These are phyloP conservation scores for Sardinella longiceps DNA, from an alignment of 2,797 vertebrate species.

Conservation along the genomic window DNA sequence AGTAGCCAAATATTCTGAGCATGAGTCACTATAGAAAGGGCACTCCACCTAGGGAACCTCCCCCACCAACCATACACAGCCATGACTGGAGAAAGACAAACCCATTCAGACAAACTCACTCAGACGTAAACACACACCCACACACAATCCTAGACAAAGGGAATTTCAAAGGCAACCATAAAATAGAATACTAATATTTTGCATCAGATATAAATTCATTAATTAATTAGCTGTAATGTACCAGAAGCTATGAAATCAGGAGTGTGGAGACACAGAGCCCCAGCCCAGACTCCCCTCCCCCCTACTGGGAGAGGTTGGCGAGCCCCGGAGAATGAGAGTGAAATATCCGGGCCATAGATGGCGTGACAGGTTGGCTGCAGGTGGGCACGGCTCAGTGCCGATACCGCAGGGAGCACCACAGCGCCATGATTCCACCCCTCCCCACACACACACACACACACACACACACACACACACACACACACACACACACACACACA, in stretches of 20 bases:
- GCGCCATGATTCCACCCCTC: background rate
- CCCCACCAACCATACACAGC: conserved; percentile 39
- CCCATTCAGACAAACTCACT: background rate
- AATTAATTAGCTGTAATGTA: background rate
- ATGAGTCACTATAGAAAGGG: conserved; percentile 66
- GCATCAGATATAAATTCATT: background rate
- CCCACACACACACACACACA: too few species aligned
- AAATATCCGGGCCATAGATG: background rate
- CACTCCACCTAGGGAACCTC: conserved; percentile 62
- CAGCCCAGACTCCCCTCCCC: background rate
- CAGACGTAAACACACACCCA: background rate
- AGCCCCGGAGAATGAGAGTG: background rate
- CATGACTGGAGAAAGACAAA: conserved; percentile 27
- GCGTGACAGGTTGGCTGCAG: background rate
- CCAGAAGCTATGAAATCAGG: background rate
- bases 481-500: too few species aligned
- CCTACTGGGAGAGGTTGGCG: background rate
- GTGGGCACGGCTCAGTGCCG: background rate
- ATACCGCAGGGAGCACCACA: background rate
- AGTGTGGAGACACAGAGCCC: background rate
- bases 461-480: too few species aligned
- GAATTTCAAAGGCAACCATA: background rate
- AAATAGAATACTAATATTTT: too few species aligned
- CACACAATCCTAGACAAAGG: background rate
- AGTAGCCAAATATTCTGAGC: conserved; percentile 70